Percentiles rank a stretch among this genome's conserved stretches.
Evolutionary conservation across 30 jellyfish, hydroid and myxozoan genomes (phyloP).

Genomic region (Hydractinia symbiolongicarpus): DNA sequence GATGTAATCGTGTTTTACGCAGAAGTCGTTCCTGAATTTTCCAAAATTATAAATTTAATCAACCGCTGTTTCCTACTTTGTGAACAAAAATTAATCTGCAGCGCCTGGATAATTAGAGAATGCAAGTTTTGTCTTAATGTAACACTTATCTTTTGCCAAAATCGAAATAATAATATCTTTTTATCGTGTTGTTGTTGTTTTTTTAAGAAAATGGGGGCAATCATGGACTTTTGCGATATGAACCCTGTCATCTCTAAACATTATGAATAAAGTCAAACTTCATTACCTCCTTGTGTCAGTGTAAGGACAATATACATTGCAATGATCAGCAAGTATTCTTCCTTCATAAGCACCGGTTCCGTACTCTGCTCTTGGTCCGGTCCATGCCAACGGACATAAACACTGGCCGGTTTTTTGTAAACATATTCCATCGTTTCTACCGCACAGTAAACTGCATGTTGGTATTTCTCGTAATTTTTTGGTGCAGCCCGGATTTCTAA

Average conservation of each 20-base stretch:
- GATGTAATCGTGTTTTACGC: not conserved
- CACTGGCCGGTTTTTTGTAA: slow-evolving; percentile 24
- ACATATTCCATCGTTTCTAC: slow-evolving; percentile 20
- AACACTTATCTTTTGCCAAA: too few relatives aligned
- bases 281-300: slow-evolving; percentile 4
- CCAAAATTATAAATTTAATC: not conserved
- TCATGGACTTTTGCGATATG: too few relatives aligned
- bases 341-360: slow-evolving; percentile 6
- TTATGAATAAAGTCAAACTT: not conserved
- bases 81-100: too few relatives aligned
- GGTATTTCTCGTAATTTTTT: not conserved
- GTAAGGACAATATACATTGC: slow-evolving; percentile 5
- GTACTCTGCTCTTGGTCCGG: slow-evolving; percentile 23
- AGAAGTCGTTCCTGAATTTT: not conserved
- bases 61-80: too few relatives aligned
- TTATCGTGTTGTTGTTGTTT: too few relatives aligned
- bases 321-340: slow-evolving; percentile 10
- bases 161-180: too few relatives aligned
- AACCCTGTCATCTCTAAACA: not conserved
- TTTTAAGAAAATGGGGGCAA: too few relatives aligned
- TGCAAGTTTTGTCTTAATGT: too few relatives aligned
- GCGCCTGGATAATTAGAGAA: too few relatives aligned
- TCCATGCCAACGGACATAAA: slow-evolving; percentile 27
- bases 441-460: slow-evolving; percentile 14
- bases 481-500: slow-evolving; percentile 28